Base-by-base conservation (phyloP, 2,113 vertebrate species). In the Silurus meridionalis region DNA sequence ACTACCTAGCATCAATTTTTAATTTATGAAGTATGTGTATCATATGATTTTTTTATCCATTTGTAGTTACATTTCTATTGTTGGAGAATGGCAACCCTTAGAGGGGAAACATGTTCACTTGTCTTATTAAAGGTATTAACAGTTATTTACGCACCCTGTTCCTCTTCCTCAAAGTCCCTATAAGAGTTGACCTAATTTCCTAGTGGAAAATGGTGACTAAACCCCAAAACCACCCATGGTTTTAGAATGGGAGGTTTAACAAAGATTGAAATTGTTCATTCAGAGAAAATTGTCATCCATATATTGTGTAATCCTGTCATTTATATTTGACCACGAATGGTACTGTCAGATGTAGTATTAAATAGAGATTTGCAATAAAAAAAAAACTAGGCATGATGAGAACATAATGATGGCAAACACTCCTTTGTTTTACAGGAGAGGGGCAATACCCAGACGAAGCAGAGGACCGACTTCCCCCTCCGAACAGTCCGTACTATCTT, bases 401-500 rank as follows among this genome's bases (percentile, higher is more conserved):
- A 15, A 15, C 13, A 69, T 37, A 48, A 71, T 50, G 46, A 23
- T 23, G 48, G 10, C 9, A n/a, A 11, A 10, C 0, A 6, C 10
- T 50, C 10, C 15, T 57, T 83, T 28, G 23, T 37, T 5, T 89
- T 52, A 60, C 86, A 95, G 95, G 94, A 61, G 94, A 94, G n/a
- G 93, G 92, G 4, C 94, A 93, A 89, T 95, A 94, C 80, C 92
- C 93, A 84, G 95, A 95, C 78, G 95, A 93, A 21, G 91, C 92
- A 55, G 95, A 95, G 75, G 94, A 95, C 72, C 85, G 91, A 3
- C 93, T 95, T 50, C 93, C 94, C 37, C 92, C 93, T 21, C 93
- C 93, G 1, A 93, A 92, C 11, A 95, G 94, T 87, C 95, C 95
- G 4, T 95, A 94, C 91, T 95, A 94, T 91, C 89, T 95, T 23